A percentile compares a stretch with the other conserved stretches of the same genome.
These are phyloP conservation scores for Drosophila austrosaltans DNA, from an alignment of 2,888 invertebrate species.

Conservation along the genomic window DNA sequence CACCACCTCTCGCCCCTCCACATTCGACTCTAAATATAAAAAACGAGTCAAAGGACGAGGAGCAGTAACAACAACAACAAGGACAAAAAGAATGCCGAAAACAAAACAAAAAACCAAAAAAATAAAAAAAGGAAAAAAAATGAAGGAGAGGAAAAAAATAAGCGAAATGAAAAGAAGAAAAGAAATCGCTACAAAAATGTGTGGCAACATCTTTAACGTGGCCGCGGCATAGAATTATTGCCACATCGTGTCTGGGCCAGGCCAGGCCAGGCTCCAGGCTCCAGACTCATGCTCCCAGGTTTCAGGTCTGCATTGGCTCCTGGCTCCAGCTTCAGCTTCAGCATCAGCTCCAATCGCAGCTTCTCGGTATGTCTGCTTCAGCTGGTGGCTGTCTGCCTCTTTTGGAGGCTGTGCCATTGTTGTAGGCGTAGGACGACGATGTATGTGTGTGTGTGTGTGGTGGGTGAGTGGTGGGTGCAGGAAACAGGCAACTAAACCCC, in stretches of 20 bases:
- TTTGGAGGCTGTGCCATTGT: conserved; percentile 49
- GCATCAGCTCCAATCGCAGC: neutral
- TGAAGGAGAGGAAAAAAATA: conserved; percentile 25
- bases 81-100: conserved; percentile 37
- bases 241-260: conserved; percentile 37
- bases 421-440: conserved; percentile 69
- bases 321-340: neutral
- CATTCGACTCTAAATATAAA: conserved; percentile 18
- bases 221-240: conserved; percentile 77
- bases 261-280: neutral
- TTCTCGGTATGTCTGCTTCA: conserved; percentile 36
- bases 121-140: conserved; percentile 27
- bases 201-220: conserved; percentile 79
- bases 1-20: neutral
- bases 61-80: too few species aligned
- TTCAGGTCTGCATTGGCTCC: neutral
- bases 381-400: conserved; percentile 30
- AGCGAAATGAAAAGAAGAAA: conserved; percentile 17
- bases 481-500: conserved; percentile 80
- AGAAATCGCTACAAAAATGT: conserved; percentile 67
- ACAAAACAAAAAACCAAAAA: conserved; percentile 32
- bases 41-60: neutral
- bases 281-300: conserved; percentile 23
- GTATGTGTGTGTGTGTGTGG: neutral
- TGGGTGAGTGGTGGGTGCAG: conserved; percentile 17